phyloP scores from a whole-genome alignment of 2,888 invertebrate species.

The Brenthis hecate region DNA sequence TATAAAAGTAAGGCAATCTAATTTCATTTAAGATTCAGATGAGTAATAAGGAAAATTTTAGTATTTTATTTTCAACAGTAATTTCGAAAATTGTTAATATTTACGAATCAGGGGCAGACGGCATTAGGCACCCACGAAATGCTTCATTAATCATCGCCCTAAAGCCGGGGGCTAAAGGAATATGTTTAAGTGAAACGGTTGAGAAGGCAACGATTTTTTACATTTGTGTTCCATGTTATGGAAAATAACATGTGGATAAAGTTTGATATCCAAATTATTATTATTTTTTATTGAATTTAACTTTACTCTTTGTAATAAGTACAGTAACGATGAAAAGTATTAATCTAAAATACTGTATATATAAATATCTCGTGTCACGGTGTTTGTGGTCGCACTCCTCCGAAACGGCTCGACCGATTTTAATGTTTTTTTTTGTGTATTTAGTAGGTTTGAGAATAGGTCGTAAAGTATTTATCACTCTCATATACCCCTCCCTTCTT shows the following conservation, averaged over 20 bases:
- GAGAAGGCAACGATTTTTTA: conserved; percentile 63
- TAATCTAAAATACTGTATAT: too few relatives aligned
- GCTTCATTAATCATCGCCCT: conserved; percentile 76
- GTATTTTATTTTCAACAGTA: conserved; percentile 34
- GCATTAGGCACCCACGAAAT: conserved; percentile 54
- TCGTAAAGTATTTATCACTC: too few relatives aligned
- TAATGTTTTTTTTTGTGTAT: too few relatives aligned
- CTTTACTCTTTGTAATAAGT: too few relatives aligned
- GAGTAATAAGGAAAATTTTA: neutral
- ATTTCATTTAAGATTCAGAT: too few relatives aligned
- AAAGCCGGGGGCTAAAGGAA: conserved; percentile 69
- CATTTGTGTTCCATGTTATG: conserved; percentile 55
- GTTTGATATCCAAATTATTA: neutral
- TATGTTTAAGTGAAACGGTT: conserved; percentile 67
- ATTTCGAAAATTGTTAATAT: conserved; percentile 66
- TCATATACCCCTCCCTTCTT: too few relatives aligned
- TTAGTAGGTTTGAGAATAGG: too few relatives aligned
- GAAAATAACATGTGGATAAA: conserved; percentile 48
- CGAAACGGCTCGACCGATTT: too few relatives aligned
- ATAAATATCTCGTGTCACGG: too few relatives aligned
- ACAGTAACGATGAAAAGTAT: too few relatives aligned
- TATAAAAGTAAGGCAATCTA: too few relatives aligned
- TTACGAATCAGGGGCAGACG: conserved; percentile 58
- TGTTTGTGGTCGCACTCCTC: too few relatives aligned
- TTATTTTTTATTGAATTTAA: neutral